A percentile compares a stretch with the other conserved stretches of the same genome.
Conservation (phyloP, 2,797 vertebrate genomes). For the Borostomias antarcticus region DNA sequence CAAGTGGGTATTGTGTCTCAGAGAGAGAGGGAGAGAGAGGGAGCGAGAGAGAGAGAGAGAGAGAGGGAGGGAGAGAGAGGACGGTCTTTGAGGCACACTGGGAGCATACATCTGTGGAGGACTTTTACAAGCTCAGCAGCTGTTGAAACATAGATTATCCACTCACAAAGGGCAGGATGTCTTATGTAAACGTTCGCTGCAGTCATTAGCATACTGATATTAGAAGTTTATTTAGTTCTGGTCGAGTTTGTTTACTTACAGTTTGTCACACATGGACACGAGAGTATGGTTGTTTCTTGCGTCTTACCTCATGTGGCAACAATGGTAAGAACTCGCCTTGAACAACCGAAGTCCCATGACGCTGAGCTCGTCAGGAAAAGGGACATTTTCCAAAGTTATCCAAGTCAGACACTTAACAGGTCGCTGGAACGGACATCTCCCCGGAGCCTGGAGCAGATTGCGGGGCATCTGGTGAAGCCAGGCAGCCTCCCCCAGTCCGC, state of each 20-base stretch:
- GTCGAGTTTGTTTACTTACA: background rate
- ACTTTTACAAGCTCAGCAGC: constrained; percentile 35
- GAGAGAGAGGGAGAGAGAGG: too few species aligned
- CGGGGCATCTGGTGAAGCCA: constrained; percentile 43
- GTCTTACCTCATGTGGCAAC: background rate
- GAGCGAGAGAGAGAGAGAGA: too few species aligned
- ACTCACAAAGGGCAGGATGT: background rate
- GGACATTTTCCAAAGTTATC: background rate
- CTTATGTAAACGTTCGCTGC: background rate
- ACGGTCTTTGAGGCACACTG: constrained; percentile 17
- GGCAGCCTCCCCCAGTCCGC: constrained; percentile 17
- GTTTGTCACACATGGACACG: background rate
- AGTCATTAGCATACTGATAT: background rate
- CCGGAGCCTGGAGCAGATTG: constrained; percentile 41
- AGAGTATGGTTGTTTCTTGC: background rate
- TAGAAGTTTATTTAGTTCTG: background rate
- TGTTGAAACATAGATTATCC: constrained; percentile 13
- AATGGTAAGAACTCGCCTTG: background rate
- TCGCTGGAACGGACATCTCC: constrained; percentile 22
- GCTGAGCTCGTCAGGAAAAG: background rate
- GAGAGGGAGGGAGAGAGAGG: constrained; percentile 24
- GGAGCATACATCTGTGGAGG: constrained; percentile 9
- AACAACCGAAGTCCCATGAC: background rate
- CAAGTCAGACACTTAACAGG: constrained; percentile 32
- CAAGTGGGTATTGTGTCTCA: constrained; percentile 29